Percentiles rank a stretch among this genome's conserved stretches.
Evolutionary conservation across 1,140 invertebrate genomes (phyloP).

Genomic region (Samia ricini): DNA sequence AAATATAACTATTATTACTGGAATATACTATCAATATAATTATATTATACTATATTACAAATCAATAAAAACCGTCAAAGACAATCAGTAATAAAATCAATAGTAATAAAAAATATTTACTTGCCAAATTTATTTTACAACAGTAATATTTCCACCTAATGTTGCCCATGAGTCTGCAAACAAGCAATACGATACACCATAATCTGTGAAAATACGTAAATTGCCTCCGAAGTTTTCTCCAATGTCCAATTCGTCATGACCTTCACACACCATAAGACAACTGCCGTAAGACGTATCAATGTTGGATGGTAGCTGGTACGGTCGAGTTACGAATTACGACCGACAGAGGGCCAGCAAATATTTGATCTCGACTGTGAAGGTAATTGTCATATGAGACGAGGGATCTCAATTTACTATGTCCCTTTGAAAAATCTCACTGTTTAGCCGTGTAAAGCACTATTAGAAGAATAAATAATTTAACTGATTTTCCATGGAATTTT

Average conservation of each 20-base stretch:
- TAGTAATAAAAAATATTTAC: not conserved
- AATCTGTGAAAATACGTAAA: slow-evolving; percentile 58
- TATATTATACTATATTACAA: too few relatives aligned
- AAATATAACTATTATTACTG: too few relatives aligned
- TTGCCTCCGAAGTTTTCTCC: slow-evolving; percentile 24
- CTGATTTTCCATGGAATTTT: too few relatives aligned
- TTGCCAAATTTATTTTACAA: not conserved
- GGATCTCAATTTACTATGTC: slow-evolving; percentile 51
- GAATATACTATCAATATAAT: too few relatives aligned
- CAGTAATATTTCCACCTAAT: slow-evolving; percentile 33
- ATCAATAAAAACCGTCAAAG: too few relatives aligned
- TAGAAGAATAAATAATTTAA: not conserved
- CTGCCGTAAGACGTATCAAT: not conserved
- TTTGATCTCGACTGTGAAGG: slow-evolving; percentile 45
- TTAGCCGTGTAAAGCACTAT: not conserved
- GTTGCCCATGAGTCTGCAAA: slow-evolving; percentile 63
- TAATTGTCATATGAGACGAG: slow-evolving; percentile 67
- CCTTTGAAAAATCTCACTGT: slow-evolving; percentile 20
- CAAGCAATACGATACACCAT: slow-evolving; percentile 60
- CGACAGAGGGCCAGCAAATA: slow-evolving; percentile 68
- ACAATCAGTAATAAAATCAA: too few relatives aligned
- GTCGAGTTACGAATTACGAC: slow-evolving; percentile 65
- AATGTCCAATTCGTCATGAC: not conserved
- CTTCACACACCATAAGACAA: not conserved
- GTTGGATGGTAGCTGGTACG: slow-evolving; percentile 11